These are phyloP conservation scores for Pyralis farinalis DNA, from an alignment of 2,888 invertebrate genomes.

Conservation along the genomic window DNA sequence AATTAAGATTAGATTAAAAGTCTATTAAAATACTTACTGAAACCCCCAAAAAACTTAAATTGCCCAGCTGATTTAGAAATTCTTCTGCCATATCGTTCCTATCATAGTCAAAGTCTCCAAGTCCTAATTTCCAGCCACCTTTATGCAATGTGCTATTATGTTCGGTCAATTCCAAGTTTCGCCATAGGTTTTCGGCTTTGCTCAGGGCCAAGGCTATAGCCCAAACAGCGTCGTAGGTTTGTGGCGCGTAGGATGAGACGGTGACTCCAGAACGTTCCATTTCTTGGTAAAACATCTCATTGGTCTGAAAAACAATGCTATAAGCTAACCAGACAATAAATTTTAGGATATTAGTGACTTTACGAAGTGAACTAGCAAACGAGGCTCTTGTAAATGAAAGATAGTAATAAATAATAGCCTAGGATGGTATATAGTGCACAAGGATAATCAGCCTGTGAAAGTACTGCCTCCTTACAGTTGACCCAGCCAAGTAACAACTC, in stretches of 20 bases:
- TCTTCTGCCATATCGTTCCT: conserved; percentile 86
- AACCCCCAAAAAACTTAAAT: conserved; percentile 89
- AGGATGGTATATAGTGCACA: too few relatives aligned
- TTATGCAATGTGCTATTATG: conserved; percentile 33
- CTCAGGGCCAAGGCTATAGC: conserved; percentile 90
- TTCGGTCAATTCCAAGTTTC: conserved; percentile 36
- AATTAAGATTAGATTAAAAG: too few relatives aligned
- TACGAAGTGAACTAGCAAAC: too few relatives aligned
- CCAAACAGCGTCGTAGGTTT: conserved; percentile 96
- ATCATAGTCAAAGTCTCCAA: conserved; percentile 87
- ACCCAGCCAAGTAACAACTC: too few relatives aligned
- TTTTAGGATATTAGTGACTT: too few relatives aligned
- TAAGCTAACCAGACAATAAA: too few relatives aligned
- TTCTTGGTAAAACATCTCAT: conserved; percentile 82
- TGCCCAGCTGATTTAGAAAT: conserved; percentile 86
- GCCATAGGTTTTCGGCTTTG: conserved; percentile 82
- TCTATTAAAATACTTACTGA: too few relatives aligned
- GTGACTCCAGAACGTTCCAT: conserved; percentile 76
- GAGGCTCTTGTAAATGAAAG: too few relatives aligned
- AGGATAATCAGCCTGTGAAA: too few relatives aligned
- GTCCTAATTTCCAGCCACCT: conserved; percentile 35
- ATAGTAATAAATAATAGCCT: too few relatives aligned
- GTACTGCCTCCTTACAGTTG: too few relatives aligned
- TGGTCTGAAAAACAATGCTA: conserved; percentile 84
- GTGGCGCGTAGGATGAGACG: conserved; percentile 86